Evolutionary conservation across 2,888 invertebrate species (phyloP).

Genomic region (Polia nebulosa): DNA sequence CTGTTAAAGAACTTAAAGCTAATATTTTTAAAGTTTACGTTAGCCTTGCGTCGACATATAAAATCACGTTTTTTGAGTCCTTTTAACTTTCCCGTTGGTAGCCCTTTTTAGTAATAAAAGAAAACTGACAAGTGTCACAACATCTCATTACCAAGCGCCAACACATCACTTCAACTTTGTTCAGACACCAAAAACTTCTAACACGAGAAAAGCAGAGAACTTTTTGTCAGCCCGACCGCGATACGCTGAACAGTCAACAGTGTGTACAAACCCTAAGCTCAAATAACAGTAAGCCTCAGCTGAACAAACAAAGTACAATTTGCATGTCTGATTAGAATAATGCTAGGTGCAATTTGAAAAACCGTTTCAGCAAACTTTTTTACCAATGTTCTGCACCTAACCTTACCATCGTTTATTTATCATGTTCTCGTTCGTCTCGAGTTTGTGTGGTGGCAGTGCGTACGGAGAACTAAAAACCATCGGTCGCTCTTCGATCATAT

Average conservation of each 20-base stretch:
- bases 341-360: conserved; percentile 17
- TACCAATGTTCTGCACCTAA: neutral
- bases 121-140: neutral
- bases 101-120: no score
- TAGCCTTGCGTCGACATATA: no score
- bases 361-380: conserved; percentile 3
- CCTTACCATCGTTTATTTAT: no score
- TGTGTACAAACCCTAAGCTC: conserved; percentile 11
- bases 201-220: neutral
- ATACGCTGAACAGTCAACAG: conserved; percentile 4
- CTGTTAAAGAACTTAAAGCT: no score
- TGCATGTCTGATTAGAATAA: conserved; percentile 37
- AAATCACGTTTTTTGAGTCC: no score
- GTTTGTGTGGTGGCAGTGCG: no score
- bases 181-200: conserved; percentile 25
- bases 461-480: no score
- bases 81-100: no score
- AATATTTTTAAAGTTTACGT: no score
- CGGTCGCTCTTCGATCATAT: no score
- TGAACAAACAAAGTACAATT: conserved; percentile 43
- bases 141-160: neutral
- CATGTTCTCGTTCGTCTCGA: neutral
- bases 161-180: neutral
- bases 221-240: conserved; percentile 20
- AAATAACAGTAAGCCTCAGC: conserved; percentile 26